Evolutionary conservation across 2,888 invertebrate species (phyloP).

Genomic region (Mythimna vitellina): DNA sequence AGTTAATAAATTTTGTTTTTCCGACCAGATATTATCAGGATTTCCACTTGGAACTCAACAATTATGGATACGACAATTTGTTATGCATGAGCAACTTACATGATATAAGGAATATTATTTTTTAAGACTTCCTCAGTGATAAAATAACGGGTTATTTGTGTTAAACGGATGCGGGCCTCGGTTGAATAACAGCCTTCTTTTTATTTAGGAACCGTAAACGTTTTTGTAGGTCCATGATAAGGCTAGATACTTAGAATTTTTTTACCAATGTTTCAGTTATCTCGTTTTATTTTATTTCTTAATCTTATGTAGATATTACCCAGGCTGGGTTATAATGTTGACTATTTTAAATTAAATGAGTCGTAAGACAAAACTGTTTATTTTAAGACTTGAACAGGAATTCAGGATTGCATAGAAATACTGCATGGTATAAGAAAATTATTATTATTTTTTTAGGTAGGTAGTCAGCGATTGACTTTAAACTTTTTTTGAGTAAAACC

Average conservation of each 20-base stretch:
- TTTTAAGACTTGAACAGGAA: not conserved
- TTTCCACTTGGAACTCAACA: slow-evolving; percentile 56
- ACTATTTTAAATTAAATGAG: too few species aligned
- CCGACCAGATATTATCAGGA: slow-evolving; percentile 56
- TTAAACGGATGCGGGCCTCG: not conserved
- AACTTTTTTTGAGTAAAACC: too few species aligned
- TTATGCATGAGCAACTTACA: slow-evolving; percentile 31
- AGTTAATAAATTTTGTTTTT: slow-evolving; percentile 62
- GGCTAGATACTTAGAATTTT: too few species aligned
- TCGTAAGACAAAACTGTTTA: too few species aligned
- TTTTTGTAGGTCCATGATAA: too few species aligned
- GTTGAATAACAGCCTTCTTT: not conserved
- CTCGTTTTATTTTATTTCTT: not conserved
- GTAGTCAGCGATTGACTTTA: too few species aligned
- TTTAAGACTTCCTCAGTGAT: slow-evolving; percentile 15
- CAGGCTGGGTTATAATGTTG: not conserved
- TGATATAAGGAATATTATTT: slow-evolving; percentile 31
- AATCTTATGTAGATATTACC: not conserved
- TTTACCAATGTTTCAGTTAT: too few species aligned
- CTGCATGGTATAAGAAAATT: too few species aligned
- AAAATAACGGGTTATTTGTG: slow-evolving; percentile 8
- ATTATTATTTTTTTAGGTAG: too few species aligned
- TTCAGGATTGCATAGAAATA: not conserved
- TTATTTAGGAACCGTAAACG: not conserved
- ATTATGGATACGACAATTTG: slow-evolving; percentile 55